Percentiles rank a stretch among this genome's conserved stretches.
phyloP scores from a whole-genome alignment of 2,888 invertebrate species.

The Lordiphosa andalusiaca region DNA sequence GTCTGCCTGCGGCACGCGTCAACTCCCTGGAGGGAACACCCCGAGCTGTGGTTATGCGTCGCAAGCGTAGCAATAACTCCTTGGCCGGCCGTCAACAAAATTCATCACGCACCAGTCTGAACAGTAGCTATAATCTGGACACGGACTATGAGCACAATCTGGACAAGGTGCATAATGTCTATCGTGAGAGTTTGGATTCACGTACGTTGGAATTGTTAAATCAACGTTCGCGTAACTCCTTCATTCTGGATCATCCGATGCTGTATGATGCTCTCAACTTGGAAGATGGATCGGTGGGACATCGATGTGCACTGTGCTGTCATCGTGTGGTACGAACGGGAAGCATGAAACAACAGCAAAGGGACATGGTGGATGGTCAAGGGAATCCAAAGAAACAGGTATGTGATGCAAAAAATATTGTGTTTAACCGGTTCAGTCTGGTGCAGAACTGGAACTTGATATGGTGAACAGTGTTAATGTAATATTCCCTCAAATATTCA shows the following conservation, averaged over 20 bases:
- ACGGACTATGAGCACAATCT: conserved; percentile 78
- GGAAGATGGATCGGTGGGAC: conserved; percentile 69
- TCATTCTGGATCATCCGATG: conserved; percentile 65
- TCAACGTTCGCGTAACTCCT: conserved; percentile 77
- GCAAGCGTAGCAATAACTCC: conserved; percentile 52
- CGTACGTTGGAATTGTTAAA: conserved; percentile 77
- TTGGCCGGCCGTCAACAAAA: conserved; percentile 35
- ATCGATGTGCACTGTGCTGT: conserved; percentile 33
- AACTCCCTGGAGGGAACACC: conserved; percentile 44
- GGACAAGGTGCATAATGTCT: conserved; percentile 78
- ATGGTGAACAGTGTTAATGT: too few species aligned
- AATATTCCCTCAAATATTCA: too few species aligned
- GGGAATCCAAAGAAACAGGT: conserved; percentile 56
- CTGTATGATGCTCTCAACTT: conserved; percentile 75
- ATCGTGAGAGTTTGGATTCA: conserved; percentile 79
- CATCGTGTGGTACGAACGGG: conserved; percentile 38
- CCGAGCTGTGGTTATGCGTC: conserved; percentile 67
- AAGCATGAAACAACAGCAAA: conserved; percentile 46
- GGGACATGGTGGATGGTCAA: conserved; percentile 52
- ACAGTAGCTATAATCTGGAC: conserved; percentile 65
- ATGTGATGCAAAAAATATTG: conserved; percentile 6
- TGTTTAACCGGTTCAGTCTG: too few species aligned
- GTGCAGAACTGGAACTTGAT: too few species aligned
- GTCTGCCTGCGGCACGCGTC: conserved; percentile 5
- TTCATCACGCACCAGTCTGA: conserved; percentile 54